Conservation (phyloP, 2,888 invertebrate species). For the Pterostichus madidus region DNA sequence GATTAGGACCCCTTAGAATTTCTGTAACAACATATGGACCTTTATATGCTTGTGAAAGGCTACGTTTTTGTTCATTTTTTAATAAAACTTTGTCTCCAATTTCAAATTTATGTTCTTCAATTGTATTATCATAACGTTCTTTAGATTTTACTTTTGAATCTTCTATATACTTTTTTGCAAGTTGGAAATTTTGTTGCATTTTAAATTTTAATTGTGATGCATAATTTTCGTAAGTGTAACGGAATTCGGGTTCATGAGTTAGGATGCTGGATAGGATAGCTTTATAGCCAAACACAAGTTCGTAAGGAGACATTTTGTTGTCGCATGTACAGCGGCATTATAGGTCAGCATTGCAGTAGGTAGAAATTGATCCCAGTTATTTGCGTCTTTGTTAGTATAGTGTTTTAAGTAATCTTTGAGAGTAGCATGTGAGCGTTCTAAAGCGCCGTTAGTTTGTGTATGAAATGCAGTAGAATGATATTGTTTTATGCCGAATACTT, state of each 20-base stretch:
- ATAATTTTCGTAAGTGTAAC: slow-evolving; percentile 70
- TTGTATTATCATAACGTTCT: slow-evolving; percentile 69
- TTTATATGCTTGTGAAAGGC: slow-evolving; percentile 63
- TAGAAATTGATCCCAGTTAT: slow-evolving; percentile 71
- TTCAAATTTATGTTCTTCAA: slow-evolving; percentile 60
- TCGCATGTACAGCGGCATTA: slow-evolving; percentile 69
- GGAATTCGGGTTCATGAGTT: slow-evolving; percentile 68
- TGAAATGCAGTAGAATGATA: slow-evolving; percentile 44
- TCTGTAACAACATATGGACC: slow-evolving; percentile 62
- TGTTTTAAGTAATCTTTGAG: slow-evolving; percentile 69
- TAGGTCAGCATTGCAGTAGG: slow-evolving; percentile 69
- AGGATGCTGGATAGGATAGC: slow-evolving; percentile 63
- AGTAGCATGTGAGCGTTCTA: slow-evolving; percentile 36
- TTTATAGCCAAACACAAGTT: slow-evolving; percentile 69
- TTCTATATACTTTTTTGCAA: too few relatives aligned
- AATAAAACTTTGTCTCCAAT: slow-evolving; percentile 68
- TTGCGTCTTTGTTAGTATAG: slow-evolving; percentile 70
- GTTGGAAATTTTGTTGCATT: too few relatives aligned
- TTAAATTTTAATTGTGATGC: slow-evolving; percentile 66
- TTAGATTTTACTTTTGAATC: slow-evolving; percentile 68
- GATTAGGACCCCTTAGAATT: too few relatives aligned
- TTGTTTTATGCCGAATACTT: slow-evolving; percentile 70
- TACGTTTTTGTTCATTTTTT: slow-evolving; percentile 63
- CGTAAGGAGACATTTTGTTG: slow-evolving; percentile 69
- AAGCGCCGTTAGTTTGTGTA: slow-evolving; percentile 45